Evolutionary conservation across 2,113 vertebrate species (phyloP).

Genomic region (Nothobranchius furzeri): DNA sequence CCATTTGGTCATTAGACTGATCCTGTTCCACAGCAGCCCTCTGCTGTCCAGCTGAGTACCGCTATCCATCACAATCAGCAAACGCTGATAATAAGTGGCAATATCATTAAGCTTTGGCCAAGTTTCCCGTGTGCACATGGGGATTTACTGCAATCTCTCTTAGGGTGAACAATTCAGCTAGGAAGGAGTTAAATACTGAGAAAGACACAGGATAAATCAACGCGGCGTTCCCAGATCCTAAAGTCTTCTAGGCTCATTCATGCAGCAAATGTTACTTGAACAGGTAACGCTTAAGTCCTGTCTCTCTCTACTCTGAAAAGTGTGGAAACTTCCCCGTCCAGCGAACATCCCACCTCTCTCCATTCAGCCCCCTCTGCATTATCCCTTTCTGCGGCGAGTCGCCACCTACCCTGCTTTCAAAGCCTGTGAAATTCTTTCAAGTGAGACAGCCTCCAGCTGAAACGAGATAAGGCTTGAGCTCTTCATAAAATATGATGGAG

Average conservation of each 20-base stretch:
- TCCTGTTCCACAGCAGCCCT: constrained; percentile 31
- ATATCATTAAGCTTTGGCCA: constrained; percentile 27
- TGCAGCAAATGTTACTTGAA: background rate
- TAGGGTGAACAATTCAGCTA: constrained; percentile 18
- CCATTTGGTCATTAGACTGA: constrained; percentile 41
- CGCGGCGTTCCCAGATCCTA: no score
- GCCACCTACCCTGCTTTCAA: constrained; percentile 71
- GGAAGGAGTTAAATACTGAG: constrained; percentile 7
- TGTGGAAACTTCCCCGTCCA: constrained; percentile 56
- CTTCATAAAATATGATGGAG: constrained; percentile 74
- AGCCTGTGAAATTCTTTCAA: constrained; percentile 75
- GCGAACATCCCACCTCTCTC: constrained; percentile 41
- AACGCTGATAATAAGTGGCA: constrained; percentile 40
- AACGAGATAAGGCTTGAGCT: constrained; percentile 73
- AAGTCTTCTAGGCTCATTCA: no score
- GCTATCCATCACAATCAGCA: constrained; percentile 58
- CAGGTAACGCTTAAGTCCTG: constrained; percentile 1
- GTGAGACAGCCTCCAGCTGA: constrained; percentile 75
- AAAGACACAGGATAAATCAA: no score
- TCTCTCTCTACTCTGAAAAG: constrained; percentile 18
- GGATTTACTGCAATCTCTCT: constrained; percentile 24
- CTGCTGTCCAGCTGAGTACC: constrained; percentile 30
- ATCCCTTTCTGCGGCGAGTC: constrained; percentile 47
- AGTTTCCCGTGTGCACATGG: constrained; percentile 9
- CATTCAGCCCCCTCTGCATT: constrained; percentile 40